Evolutionary conservation across 35 echinoderm and acorn worm genomes (phyloP), one percentile per base, ranked within the genome.

Genomic region (Chiridota heheva): DNA sequence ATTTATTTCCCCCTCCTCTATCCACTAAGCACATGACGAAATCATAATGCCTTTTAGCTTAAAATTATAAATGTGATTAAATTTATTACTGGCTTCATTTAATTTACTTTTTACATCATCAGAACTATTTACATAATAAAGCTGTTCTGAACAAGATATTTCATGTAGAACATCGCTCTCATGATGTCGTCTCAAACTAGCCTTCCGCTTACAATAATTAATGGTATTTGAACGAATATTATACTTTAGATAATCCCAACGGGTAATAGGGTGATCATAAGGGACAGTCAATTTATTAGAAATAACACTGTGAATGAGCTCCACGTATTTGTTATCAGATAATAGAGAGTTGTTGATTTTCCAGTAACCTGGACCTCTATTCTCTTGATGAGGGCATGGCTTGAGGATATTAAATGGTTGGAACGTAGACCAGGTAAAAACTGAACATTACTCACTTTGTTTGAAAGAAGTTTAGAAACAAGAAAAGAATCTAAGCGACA

Each of bases 281-380:
- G 25, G 15, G 10, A 16, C 31, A 60, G 17, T 1, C 20, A 12
- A 22, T 31, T 62, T 8, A 18, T n/a, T 39, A 17, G n/a, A 53
- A 42, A 61, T 78, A 24, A 78, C 25, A 38, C 25, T 25, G 15
- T 39, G 40, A 15, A 78, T 61, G 4, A 40, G 53, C 0, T 34
- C 37, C n/a, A 6, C 5, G 25, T 69, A 69, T 7, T 0, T 36
- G 20, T 1, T 40, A 69, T 69, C 30, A 0, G 22, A 17, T 38
- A 61, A 42, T 3, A 78, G 75, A 5, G 75, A 78, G 27, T 78
- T 78, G 22, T 78, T 78, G 5, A 78, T 25, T 61, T 78, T 78
- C 55, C 75, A 78, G 35, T 78, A 62, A 20, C 75, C 75, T 61
- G 75, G 33, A 38, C 75, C 56, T 40, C 73, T 77, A n/a, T n/a